Evolutionary conservation across 2,888 invertebrate species (phyloP).

Genomic region (Melangyna quadrimaculata): DNA sequence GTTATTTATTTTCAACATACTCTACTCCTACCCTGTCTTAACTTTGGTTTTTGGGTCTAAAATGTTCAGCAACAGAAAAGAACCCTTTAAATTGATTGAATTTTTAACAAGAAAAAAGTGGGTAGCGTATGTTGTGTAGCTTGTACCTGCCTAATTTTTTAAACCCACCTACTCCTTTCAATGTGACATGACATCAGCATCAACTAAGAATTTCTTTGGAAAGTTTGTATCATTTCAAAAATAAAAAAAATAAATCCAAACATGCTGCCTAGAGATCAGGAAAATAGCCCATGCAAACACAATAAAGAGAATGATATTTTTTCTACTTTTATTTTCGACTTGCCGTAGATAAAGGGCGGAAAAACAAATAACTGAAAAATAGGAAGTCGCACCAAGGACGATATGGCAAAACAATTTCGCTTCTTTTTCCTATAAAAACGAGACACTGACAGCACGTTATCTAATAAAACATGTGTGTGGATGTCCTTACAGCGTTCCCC

Average conservation of each 20-base stretch:
- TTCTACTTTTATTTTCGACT: slow-evolving; percentile 11
- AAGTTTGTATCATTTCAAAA: slow-evolving; percentile 39
- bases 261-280: slow-evolving; percentile 56
- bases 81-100: neutral
- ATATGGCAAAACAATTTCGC: slow-evolving; percentile 57
- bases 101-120: neutral
- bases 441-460: slow-evolving; percentile 69
- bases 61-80: neutral
- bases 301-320: slow-evolving; percentile 27
- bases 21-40: too few relatives aligned
- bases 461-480: slow-evolving; percentile 68
- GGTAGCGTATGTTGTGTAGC: neutral
- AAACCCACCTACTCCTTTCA: neutral
- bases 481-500: slow-evolving; percentile 48
- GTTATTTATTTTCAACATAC: too few relatives aligned
- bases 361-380: slow-evolving; percentile 31
- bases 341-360: slow-evolving; percentile 20
- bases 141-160: slow-evolving; percentile 13
- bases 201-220: slow-evolving; percentile 55
- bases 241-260: slow-evolving; percentile 28
- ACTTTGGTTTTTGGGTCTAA: neutral
- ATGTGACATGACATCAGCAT: neutral
- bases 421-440: slow-evolving; percentile 39
- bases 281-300: slow-evolving; percentile 50
- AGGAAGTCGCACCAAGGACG: slow-evolving; percentile 65